A percentile compares a stretch with the other conserved stretches of the same genome.
Evolutionary conservation across 2,797 vertebrate species (phyloP).

Genomic region (Saxicola maurus): DNA sequence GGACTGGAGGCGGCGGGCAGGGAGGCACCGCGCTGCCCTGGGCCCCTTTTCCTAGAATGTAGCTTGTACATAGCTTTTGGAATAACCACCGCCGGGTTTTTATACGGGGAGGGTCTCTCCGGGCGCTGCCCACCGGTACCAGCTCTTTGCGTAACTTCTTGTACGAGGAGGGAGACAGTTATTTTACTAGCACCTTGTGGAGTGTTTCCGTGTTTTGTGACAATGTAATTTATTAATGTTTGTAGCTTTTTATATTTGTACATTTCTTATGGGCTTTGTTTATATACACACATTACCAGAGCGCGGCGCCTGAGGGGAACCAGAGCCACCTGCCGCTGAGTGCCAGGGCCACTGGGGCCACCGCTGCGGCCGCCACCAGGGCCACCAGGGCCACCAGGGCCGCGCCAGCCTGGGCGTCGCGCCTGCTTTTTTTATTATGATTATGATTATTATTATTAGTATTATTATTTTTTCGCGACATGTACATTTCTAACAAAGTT

Average conservation of each 20-base stretch:
- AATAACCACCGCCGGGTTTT: slow-evolving; percentile 84
- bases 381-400: neutral
- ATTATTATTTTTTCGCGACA: slow-evolving; percentile 82
- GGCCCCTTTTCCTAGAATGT: slow-evolving; percentile 93
- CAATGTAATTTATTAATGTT: slow-evolving; percentile 99
- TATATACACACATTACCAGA: slow-evolving; percentile 91
- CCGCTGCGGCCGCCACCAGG: neutral
- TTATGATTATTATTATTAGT: slow-evolving; percentile 75
- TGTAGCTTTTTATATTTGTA: slow-evolving; percentile 99
- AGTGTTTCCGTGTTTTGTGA: slow-evolving; percentile 98
- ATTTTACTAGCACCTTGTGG: slow-evolving; percentile 99
- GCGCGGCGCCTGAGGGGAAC: slow-evolving; percentile 74
- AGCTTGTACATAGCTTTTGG: slow-evolving; percentile 98
- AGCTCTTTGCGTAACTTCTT: slow-evolving; percentile 90
- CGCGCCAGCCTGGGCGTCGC: slow-evolving; percentile 60
- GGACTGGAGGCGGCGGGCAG: slow-evolving; percentile 62
- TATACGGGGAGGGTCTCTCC: slow-evolving; percentile 83
- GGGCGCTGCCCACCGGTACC: slow-evolving; percentile 72
- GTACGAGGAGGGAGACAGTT: slow-evolving; percentile 88
- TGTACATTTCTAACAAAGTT: slow-evolving; percentile 90
- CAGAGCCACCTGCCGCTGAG: slow-evolving; percentile 59
- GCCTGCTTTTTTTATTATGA: slow-evolving; percentile 73
- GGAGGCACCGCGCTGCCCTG: slow-evolving; percentile 83
- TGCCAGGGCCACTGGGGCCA: neutral
- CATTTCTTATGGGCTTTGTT: slow-evolving; percentile 97